These are phyloP conservation scores for Acromyrmex charruanus DNA, from an alignment of 1,140 invertebrate species.

Conservation along the genomic window DNA sequence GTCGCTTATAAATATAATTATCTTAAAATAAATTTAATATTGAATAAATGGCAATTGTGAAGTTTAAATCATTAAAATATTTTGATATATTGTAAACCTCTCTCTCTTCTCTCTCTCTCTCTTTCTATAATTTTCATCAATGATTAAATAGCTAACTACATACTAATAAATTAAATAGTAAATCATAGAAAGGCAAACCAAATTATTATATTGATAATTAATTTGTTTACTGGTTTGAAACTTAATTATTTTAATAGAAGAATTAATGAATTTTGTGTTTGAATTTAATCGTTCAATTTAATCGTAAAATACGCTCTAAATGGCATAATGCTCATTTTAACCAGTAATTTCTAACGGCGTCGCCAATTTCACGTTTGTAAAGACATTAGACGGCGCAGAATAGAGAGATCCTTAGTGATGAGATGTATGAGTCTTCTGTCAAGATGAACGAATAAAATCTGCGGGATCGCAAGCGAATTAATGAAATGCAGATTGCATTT, in stretches of 20 bases:
- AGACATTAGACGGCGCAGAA: slow-evolving; percentile 54
- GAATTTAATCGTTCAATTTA: background rate
- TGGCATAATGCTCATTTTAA: slow-evolving; percentile 8
- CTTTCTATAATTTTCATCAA: background rate
- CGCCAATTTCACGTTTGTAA: slow-evolving; percentile 37
- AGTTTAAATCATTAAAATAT: slow-evolving; percentile 7
- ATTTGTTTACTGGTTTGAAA: slow-evolving; percentile 8
- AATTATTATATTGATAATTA: slow-evolving; percentile 25
- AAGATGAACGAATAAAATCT: slow-evolving; percentile 70
- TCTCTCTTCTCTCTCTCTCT: too few relatives aligned
- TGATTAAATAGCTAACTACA: slow-evolving; percentile 17
- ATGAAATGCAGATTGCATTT: slow-evolving; percentile 84
- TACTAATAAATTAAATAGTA: slow-evolving; percentile 25
- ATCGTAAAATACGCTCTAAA: slow-evolving; percentile 6
- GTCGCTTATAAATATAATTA: background rate
- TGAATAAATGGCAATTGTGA: slow-evolving; percentile 5
- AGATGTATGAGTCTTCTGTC: slow-evolving; percentile 31
- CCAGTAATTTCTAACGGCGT: slow-evolving; percentile 21
- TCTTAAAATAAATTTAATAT: slow-evolving; percentile 19
- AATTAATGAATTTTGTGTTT: background rate
- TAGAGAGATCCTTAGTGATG: slow-evolving; percentile 42
- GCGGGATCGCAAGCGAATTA: slow-evolving; percentile 78
- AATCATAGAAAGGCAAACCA: background rate
- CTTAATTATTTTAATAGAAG: background rate
- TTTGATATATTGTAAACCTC: background rate